Percentiles rank a stretch among this genome's conserved stretches.
Evolutionary conservation across 2,888 invertebrate species (phyloP).

Genomic region (Calameuta pallipes): DNA sequence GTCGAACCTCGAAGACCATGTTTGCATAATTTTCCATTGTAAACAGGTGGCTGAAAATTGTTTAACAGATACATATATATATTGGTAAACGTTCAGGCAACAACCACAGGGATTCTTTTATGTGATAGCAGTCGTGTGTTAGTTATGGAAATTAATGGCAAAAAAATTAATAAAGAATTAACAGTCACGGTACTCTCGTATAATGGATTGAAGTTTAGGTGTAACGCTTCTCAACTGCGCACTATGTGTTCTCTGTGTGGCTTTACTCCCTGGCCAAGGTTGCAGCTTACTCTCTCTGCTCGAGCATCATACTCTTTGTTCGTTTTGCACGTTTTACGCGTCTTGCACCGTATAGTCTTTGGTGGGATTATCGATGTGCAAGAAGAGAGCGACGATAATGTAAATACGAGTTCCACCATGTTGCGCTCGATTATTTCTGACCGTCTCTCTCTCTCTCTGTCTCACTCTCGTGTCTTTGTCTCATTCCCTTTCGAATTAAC

Average conservation of each 20-base stretch:
- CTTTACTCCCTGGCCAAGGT: constrained; percentile 21
- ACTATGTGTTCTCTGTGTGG: constrained; percentile 5
- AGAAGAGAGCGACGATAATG: not conserved
- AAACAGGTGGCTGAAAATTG: not conserved
- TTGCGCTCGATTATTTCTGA: not conserved
- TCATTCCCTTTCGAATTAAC: constrained; percentile 2
- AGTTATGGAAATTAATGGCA: not conserved
- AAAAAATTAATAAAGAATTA: not conserved
- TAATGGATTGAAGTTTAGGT: not conserved
- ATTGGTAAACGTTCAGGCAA: not conserved
- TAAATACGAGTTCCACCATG: not conserved
- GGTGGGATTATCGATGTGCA: not conserved
- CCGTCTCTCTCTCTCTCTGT: not conserved
- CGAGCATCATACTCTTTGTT: constrained; percentile 22
- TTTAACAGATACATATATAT: not conserved
- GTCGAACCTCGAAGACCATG: not conserved
- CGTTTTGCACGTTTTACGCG: constrained; percentile 5
- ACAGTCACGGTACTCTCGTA: not conserved
- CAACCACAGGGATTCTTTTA: not conserved
- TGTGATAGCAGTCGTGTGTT: not conserved
- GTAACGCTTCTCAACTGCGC: not conserved
- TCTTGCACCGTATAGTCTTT: not conserved
- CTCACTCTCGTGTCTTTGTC: not conserved
- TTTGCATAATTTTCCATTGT: not conserved
- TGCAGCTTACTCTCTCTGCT: constrained; percentile 13